Conservation (phyloP, 2,888 invertebrate genomes). For the Trichogramma evanescens region DNA sequence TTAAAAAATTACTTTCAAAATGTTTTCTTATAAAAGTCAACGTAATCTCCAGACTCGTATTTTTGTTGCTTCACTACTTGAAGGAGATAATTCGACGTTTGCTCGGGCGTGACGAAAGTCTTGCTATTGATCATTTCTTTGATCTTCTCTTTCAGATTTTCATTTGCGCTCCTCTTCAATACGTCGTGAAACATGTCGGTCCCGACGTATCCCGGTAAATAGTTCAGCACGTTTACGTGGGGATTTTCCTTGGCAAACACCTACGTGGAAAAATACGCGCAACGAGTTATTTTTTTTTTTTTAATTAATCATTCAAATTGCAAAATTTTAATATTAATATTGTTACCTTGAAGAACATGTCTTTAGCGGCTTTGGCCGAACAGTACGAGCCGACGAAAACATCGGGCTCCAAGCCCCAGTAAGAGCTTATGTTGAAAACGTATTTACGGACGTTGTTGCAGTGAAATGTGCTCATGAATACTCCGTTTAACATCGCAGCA, state of each 20-base stretch:
- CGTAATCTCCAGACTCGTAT: conserved; percentile 73
- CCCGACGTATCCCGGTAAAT: conserved; percentile 86
- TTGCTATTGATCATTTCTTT: conserved; percentile 57
- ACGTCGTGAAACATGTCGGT: conserved; percentile 78
- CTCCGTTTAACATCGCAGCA: conserved; percentile 62
- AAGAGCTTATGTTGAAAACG: conserved; percentile 77
- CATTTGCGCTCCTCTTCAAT: conserved; percentile 55
- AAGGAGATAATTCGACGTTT: conserved; percentile 69
- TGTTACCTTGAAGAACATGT: conserved; percentile 72
- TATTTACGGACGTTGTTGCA: conserved; percentile 45
- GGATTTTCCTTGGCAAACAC: conserved; percentile 73
- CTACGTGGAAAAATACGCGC: conserved; percentile 24
- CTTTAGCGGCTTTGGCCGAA: conserved; percentile 78
- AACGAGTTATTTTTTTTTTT: not conserved
- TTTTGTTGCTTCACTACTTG: conserved; percentile 61
- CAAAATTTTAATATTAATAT: not conserved
- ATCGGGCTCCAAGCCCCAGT: conserved; percentile 72
- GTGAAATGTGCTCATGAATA: conserved; percentile 61
- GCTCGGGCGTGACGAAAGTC: conserved; percentile 62
- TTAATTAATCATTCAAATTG: not conserved
- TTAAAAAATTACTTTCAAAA: not conserved
- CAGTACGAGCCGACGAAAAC: conserved; percentile 77
- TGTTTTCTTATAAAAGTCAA: conserved; percentile 69
- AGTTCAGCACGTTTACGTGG: conserved; percentile 69
- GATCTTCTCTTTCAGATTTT: conserved; percentile 57